Conservation (phyloP, 2,888 invertebrate species). For the Dastarcus helophoroides region DNA sequence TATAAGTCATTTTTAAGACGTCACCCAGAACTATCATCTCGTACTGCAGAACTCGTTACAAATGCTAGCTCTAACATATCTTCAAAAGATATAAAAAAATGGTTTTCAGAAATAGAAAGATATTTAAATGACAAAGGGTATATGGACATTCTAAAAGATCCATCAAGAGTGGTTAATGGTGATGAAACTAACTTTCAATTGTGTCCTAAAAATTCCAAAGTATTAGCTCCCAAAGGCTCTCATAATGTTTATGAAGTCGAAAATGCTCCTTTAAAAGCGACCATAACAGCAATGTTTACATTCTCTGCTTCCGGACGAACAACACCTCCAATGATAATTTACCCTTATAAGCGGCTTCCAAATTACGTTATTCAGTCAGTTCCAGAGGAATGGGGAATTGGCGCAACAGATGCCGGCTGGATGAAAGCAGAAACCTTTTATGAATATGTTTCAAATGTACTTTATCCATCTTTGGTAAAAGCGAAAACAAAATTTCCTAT, state of each 20-base stretch:
- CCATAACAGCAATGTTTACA: slow-evolving; percentile 29
- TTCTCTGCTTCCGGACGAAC: slow-evolving; percentile 29
- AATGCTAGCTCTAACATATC: slow-evolving; percentile 12
- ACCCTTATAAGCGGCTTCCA: slow-evolving; percentile 15
- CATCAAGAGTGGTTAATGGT: slow-evolving; percentile 1
- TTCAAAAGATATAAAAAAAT: neutral
- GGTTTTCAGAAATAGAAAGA: too few relatives aligned
- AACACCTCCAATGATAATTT: slow-evolving; percentile 28
- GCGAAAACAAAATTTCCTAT: slow-evolving; percentile 16
- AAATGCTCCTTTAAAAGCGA: slow-evolving; percentile 23
- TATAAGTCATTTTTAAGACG: slow-evolving; percentile 17
- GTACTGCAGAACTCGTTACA: slow-evolving; percentile 18
- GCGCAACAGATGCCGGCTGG: slow-evolving; percentile 34
- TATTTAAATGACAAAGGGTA: neutral
- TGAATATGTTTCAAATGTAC: slow-evolving; percentile 30
- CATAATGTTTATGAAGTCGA: slow-evolving; percentile 28
- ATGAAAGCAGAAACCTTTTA: slow-evolving; percentile 32
- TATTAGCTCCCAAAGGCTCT: slow-evolving; percentile 11
- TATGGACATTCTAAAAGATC: neutral
- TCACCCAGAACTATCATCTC: slow-evolving; percentile 17
- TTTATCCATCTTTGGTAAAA: slow-evolving; percentile 31
- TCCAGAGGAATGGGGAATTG: slow-evolving; percentile 13
- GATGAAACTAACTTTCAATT: slow-evolving; percentile 20
- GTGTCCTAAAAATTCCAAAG: slow-evolving; percentile 16
- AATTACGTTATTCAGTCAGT: neutral